Evolutionary conservation across 2,888 invertebrate species (phyloP).

Genomic region (Rhorus exstirpatorius): DNA sequence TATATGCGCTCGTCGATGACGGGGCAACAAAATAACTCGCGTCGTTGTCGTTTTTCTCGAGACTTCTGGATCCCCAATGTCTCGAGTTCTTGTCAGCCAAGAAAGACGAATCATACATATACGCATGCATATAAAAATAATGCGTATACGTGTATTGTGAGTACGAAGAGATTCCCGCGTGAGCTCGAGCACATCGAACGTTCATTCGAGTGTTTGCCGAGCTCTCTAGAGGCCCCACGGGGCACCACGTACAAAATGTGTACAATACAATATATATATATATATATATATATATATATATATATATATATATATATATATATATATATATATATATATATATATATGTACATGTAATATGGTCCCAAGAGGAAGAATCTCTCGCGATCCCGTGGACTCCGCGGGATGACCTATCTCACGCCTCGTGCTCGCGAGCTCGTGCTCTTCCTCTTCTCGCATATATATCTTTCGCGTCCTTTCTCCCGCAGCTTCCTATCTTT

Average conservation of each 20-base stretch:
- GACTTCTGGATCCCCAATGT: constrained; percentile 76
- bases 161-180: constrained; percentile 15
- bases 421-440: constrained; percentile 69
- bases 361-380: constrained; percentile 73
- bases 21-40: constrained; percentile 79
- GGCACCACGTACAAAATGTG: too few species aligned
- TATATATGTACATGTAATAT: constrained; percentile 23
- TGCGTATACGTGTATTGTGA: constrained; percentile 25
- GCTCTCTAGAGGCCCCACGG: constrained; percentile 80
- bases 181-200: constrained; percentile 39
- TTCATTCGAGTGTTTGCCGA: constrained; percentile 83
- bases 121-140: neutral
- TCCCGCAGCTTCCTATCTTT: constrained; percentile 52
- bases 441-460: constrained; percentile 59
- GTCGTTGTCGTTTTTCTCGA: constrained; percentile 38
- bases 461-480: constrained; percentile 19
- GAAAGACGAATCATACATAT: constrained; percentile 3
- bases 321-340: constrained; percentile 10
- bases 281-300: too few species aligned
- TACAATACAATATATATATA: constrained; percentile 2
- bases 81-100: neutral
- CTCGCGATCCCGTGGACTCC: constrained; percentile 70
- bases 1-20: too few species aligned
- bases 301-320: too few species aligned
- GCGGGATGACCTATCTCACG: constrained; percentile 83